A percentile compares a stretch with the other conserved stretches of the same genome.
These are phyloP conservation scores for Amorpha juglandis DNA, from an alignment of 2,888 invertebrate species.

Conservation along the genomic window DNA sequence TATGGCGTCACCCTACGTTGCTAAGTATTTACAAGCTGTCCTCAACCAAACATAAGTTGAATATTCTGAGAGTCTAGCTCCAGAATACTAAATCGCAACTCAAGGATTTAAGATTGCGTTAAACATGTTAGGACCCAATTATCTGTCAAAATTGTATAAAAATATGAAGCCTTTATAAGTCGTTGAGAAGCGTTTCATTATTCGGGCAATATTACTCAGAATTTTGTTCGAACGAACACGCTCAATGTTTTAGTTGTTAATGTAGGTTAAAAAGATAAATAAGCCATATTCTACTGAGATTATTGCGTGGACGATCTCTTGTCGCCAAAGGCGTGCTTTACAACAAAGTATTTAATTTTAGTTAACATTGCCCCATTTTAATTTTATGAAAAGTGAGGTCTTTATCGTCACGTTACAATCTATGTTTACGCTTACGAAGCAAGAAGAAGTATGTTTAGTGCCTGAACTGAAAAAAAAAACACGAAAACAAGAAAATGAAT, in stretches of 20 bases:
- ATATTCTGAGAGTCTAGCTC: too few relatives aligned
- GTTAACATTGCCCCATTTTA: constrained; percentile 26
- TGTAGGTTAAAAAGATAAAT: constrained; percentile 53
- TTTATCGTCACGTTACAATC: constrained; percentile 48
- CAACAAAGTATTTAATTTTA: constrained; percentile 55
- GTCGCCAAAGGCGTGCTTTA: constrained; percentile 65
- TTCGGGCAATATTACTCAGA: too few relatives aligned
- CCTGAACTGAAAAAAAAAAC: constrained; percentile 68
- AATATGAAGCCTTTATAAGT: too few relatives aligned
- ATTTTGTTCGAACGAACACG: too few relatives aligned
- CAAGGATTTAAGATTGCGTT: too few relatives aligned
- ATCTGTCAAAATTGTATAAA: too few relatives aligned
- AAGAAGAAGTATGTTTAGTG: constrained; percentile 66
- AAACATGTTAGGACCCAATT: too few relatives aligned
- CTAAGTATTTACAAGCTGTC: too few relatives aligned
- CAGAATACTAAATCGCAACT: too few relatives aligned
- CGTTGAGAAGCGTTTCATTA: too few relatives aligned
- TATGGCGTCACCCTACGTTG: too few relatives aligned
- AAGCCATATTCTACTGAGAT: constrained; percentile 70
- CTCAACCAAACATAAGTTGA: too few relatives aligned
- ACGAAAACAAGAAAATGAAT: constrained; percentile 54
- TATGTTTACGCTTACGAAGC: constrained; percentile 59
- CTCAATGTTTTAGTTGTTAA: constrained; percentile 49
- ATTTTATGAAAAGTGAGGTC: constrained; percentile 70
- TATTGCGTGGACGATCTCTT: constrained; percentile 67